phyloP scores from a whole-genome alignment of 37 sponge, comb jelly and placozoan species.

The Crambe crambe region DNA sequence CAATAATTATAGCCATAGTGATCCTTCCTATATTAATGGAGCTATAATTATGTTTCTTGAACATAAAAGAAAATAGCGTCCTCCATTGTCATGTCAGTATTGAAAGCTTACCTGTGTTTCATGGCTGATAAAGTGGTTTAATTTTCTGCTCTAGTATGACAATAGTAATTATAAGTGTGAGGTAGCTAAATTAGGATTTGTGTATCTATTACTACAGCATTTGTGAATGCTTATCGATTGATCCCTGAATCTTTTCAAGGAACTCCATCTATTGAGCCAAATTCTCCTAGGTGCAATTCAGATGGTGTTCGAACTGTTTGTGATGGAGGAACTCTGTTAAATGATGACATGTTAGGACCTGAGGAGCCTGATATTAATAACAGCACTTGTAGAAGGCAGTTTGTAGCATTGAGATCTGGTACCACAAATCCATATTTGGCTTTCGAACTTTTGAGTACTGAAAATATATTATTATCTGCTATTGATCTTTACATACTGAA shows the following conservation, averaged over 20 bases:
- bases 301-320: not conserved
- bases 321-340: not conserved
- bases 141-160: no score
- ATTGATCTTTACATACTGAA: conserved; percentile 33
- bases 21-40: no score
- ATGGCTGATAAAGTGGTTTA: no score
- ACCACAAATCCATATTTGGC: not conserved
- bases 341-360: not conserved
- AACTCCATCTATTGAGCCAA: not conserved
- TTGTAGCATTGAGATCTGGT: not conserved
- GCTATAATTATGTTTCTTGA: no score
- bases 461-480: not conserved
- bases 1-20: no score
- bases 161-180: no score
- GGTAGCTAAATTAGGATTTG: no score
- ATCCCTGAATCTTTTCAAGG: not conserved
- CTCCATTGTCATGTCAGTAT: no score
- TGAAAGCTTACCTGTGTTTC: no score
- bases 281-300: not conserved
- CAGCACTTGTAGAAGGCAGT: not conserved
- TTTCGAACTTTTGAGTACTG: not conserved
- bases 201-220: not conserved
- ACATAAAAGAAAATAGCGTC: no score
- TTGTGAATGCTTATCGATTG: not conserved
- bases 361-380: not conserved